Evolutionary conservation across 2,888 invertebrate species (phyloP).

Genomic region (Melieria picta): DNA sequence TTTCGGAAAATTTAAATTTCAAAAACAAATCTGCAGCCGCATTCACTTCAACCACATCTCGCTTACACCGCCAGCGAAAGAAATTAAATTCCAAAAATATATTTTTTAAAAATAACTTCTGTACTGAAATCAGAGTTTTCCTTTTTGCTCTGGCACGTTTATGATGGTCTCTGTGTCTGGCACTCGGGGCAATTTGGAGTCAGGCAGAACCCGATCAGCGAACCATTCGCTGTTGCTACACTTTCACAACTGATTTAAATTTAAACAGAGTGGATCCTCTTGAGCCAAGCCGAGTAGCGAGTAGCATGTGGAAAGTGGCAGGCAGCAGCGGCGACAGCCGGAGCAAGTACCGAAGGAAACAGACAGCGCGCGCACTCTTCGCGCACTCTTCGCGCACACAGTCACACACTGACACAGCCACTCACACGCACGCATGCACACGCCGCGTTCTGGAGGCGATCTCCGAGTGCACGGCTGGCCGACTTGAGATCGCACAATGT

Average conservation of each 20-base stretch:
- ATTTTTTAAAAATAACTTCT: constrained; percentile 59
- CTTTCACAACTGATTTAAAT: constrained; percentile 52
- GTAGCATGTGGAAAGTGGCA: constrained; percentile 1
- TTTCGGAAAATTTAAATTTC: constrained; percentile 4
- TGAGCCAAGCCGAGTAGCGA: constrained; percentile 46
- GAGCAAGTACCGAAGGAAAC: no score
- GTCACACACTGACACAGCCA: no score
- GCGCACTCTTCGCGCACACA: no score
- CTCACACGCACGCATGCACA: no score
- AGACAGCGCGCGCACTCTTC: no score
- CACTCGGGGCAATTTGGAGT: no score
- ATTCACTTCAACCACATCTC: constrained; percentile 12
- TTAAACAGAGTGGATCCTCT: constrained; percentile 54
- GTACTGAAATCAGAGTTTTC: constrained; percentile 33
- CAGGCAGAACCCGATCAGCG: constrained; percentile 38
- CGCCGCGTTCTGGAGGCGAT: no score
- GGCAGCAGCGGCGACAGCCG: constrained; percentile 27
- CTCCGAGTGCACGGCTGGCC: no score
- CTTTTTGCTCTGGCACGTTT: constrained; percentile 4
- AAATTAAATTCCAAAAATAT: constrained; percentile 55
- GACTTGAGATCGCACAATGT: no score
- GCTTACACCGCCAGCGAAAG: constrained; percentile 20
- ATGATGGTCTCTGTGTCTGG: no score
- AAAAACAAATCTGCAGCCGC: neutral
- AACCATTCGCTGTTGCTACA: constrained; percentile 51